Percentiles rank a stretch among this genome's conserved stretches.
phyloP scores from a whole-genome alignment of 2,797 vertebrate species.

The Sebastes taczanowskii region DNA sequence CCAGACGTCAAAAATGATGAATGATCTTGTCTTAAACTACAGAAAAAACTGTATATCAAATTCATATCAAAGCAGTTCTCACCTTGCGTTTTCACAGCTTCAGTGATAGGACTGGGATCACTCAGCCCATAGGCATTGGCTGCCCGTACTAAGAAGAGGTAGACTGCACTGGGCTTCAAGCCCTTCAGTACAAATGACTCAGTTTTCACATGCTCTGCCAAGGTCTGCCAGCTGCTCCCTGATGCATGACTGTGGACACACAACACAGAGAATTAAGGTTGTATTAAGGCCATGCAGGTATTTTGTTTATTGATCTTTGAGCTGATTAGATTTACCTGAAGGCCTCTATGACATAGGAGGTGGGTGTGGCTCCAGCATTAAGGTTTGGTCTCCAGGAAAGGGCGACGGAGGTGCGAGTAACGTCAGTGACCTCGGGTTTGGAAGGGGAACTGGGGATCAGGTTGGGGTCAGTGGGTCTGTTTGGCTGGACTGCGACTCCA shows the following conservation, averaged over 20 bases:
- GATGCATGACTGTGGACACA: slow-evolving; percentile 88
- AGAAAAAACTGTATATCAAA: neutral
- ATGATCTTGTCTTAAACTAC: neutral
- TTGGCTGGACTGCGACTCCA: slow-evolving; percentile 92
- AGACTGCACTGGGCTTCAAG: slow-evolving; percentile 94
- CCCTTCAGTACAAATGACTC: slow-evolving; percentile 92
- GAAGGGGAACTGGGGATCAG: slow-evolving; percentile 95
- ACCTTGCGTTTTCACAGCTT: slow-evolving; percentile 99
- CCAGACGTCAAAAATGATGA: neutral
- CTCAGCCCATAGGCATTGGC: slow-evolving; percentile 98
- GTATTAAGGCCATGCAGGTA: neutral
- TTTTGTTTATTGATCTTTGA: neutral
- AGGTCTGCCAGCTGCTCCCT: slow-evolving; percentile 98
- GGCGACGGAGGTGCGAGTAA: slow-evolving; percentile 91
- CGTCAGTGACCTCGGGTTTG: slow-evolving; percentile 95
- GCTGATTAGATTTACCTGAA: slow-evolving; percentile 87
- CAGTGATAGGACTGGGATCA: slow-evolving; percentile 96
- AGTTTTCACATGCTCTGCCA: slow-evolving; percentile 95
- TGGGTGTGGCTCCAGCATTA: slow-evolving; percentile 95
- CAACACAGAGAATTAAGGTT: slow-evolving; percentile 6
- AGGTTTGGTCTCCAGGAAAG: slow-evolving; percentile 96
- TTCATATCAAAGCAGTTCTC: neutral
- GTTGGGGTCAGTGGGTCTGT: slow-evolving; percentile 95
- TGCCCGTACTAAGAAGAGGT: slow-evolving; percentile 97
- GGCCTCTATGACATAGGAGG: slow-evolving; percentile 96